Base-by-base conservation (phyloP, 1,140 invertebrate species). In the Neodiprion pinetum region DNA sequence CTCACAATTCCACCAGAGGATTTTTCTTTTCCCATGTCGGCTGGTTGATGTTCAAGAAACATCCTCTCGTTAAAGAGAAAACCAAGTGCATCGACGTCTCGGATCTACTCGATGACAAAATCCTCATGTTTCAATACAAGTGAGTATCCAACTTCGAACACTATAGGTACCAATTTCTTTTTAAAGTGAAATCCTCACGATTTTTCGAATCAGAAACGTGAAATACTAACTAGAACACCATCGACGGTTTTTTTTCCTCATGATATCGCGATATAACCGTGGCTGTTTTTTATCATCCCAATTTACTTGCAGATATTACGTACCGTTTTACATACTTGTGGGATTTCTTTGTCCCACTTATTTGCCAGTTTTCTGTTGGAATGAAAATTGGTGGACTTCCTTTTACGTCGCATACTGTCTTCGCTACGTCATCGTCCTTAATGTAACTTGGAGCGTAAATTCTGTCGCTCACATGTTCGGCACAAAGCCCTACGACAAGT, bases 341-440 rank as follows among this genome's bases (percentile, higher is more conserved):
- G 95, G 94, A 77, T 93, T 97, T 67, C 76, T 92, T 0, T 67
- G 97, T 5, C 96, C 96, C 1, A 92, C 95, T 0, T 81, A 87
- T 67, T 90, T 97, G 69, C 95, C 96, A 0, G 91, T 92, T 76
- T 92, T 93, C 81, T 92, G 92, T 75, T 98, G 96, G 96, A 88
- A 91, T 48, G 96, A 98, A 87, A 89, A 87, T 12, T 78, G 94
- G 2, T 90, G 91, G 82, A 92, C 91, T 83, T 92, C 94, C 12
- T 96, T 96, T 84, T 94, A 94, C 83, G 90, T 96, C 8, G 92
- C 92, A 75, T 95, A 93, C 76, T 91, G 95, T 28, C 90, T 81
- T 90, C 92, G 81, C 12, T 83, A 93, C 92, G 77, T 76, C 89
- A 9, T 89, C 11, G 89, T 88, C 11, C 86, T 94, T 4, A 91